Evolutionary conservation across 2,888 invertebrate species (phyloP).

Genomic region (Stratiomys singularior): DNA sequence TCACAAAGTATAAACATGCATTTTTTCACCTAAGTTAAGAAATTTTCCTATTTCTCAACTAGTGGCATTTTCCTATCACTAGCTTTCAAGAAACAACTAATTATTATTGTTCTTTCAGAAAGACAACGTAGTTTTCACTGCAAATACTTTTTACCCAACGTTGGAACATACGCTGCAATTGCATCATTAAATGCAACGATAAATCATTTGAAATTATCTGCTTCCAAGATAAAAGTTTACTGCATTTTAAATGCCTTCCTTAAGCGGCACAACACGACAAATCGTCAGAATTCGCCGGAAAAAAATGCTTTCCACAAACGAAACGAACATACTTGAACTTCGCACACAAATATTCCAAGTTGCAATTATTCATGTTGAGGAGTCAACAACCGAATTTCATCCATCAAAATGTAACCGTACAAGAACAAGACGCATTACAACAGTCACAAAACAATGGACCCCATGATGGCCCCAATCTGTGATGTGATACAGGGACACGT

Average conservation of each 20-base stretch:
- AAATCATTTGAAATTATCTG: slow-evolving; percentile 44
- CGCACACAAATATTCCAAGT: slow-evolving; percentile 35
- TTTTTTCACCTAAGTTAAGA: no score
- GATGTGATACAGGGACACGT: not conserved
- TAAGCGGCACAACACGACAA: slow-evolving; percentile 21
- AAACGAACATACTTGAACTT: slow-evolving; percentile 21
- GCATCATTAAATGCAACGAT: slow-evolving; percentile 29
- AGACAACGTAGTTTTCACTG: not conserved
- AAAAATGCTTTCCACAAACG: slow-evolving; percentile 5
- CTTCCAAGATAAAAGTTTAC: slow-evolving; percentile 38
- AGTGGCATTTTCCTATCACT: not conserved
- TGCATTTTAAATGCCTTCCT: slow-evolving; percentile 44
- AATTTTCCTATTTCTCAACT: no score
- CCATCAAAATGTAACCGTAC: slow-evolving; percentile 46
- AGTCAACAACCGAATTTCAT: slow-evolving; percentile 46
- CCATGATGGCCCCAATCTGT: slow-evolving; percentile 33
- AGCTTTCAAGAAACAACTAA: not conserved
- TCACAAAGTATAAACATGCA: no score
- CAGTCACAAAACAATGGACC: slow-evolving; percentile 32
- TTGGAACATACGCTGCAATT: not conserved
- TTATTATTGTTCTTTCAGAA: not conserved
- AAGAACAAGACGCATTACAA: slow-evolving; percentile 38
- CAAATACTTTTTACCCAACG: not conserved
- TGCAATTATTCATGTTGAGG: slow-evolving; percentile 46
- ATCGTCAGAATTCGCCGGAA: slow-evolving; percentile 19